Evolutionary conservation across 92 coral and sea anemone genomes (phyloP), one percentile per base, ranked within the genome.

Genomic region (Phenganax stokvisi): DNA sequence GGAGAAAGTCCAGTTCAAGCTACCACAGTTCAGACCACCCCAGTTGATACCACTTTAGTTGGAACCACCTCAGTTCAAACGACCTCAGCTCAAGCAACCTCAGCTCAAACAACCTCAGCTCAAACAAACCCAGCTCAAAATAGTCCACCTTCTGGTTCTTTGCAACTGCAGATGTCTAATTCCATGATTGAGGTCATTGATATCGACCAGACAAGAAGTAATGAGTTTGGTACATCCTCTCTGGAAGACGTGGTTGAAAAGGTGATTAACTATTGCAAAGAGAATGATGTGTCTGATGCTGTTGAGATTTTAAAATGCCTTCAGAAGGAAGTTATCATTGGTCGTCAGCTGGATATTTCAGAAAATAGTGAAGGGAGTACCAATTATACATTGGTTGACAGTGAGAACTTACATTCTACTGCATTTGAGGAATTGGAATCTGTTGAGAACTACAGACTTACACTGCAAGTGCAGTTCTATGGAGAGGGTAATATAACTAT

Each of bases 381-480:
- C 72, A 86, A 72, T 56, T 85, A 53, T 74, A 85, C 81, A 44
- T 51, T 76, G 37, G 86, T 77, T 59, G 89, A 86, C 68, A 57
- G 87, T 10, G 74, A 25, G 12, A 86, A 83, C 63, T 62, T 86
- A n/a, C 7, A 83, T 47, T 56, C 74, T 30, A 76, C 89, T 31
- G 82, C 79, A 62, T 86, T 82, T 75, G 89, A 82, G 27, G 88
- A 85, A 71, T 72, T 85, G 44, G 81, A 85, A 53, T 59, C 20
- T 27, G 20, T 81, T 54, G 51, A 37, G 15, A 65, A 85, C 85
- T 80, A 80, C 63, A 72, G 81, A 16, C 57, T 51, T 71, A 85
- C 85, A 20, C 74, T 85, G 57, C 85, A 85, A 72, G 85, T 85
- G 74, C 78, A 85, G 60, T 85, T 85, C 76, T 85, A 85, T 81